Base-by-base conservation (phyloP, 2,797 vertebrate genomes). In the Brachymystax lenok region DNA sequence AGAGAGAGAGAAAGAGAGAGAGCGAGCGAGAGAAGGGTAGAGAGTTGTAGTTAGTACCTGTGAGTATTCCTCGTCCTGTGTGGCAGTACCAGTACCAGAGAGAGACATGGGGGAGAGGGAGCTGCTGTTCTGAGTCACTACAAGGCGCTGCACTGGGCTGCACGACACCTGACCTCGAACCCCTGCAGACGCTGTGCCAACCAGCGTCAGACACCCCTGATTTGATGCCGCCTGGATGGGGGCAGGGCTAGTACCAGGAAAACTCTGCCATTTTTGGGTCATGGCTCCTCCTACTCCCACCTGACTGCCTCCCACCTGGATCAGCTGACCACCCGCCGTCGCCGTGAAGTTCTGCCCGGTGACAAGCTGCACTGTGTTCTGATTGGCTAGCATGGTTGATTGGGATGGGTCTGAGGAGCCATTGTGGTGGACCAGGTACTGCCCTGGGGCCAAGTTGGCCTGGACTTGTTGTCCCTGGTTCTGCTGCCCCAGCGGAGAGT, bases 291-390 rank as follows among this genome's bases (percentile, higher is more conserved):
- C 59, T 61, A 61, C 10, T 46, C 40, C 40, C 40, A 46, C 87
- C 84, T 96, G 96, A 66, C 93, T 90, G 76, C 95, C 94, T 61
- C 85, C 95, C 51, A 96, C 87, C 84, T 96, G 96, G 66, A 99
- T 95, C 52, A 98, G 94, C 80, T 97, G 97, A 59, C 96, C 96
- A 79, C 95, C 95, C 5, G 92, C 88, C n/a, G 82, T 71, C 71
- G 95, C 79, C 5, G 94, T 85, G 74, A 98, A 97, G 12, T 96
- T 96, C 87, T 98, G 97, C 75, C 97, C 95, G 0, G 96, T 93
- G 74, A 98, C 96, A 71, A 99, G 92, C 87, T 99, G 98, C 87
- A 99, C 95, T 1, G 96, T 74, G 59, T 94, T 97, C 88, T 98
- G 97, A 93, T 91, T 95, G 89, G 95, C 94, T 24, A 97, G 92